Conservation (phyloP, 2,797 vertebrate species). For the Geotrypetes seraphini region DNA sequence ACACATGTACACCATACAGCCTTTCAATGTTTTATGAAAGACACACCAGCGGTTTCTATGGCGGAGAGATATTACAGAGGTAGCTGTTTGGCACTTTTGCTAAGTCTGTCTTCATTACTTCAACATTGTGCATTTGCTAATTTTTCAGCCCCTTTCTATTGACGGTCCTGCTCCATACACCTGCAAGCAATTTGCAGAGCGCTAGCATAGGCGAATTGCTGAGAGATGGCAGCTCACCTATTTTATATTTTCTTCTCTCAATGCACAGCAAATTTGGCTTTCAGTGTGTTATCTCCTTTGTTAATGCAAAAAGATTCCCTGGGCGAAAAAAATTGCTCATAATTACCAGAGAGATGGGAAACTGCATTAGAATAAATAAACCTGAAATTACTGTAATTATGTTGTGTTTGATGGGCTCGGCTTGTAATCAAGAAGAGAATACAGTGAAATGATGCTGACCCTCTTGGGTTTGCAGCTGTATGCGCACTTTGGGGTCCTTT, state of each 20-base stretch:
- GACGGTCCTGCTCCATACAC: conserved; percentile 89
- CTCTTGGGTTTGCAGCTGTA: conserved; percentile 98
- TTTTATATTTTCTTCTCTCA: conserved; percentile 70
- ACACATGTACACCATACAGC: conserved; percentile 20
- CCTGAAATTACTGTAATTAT: conserved; percentile 99
- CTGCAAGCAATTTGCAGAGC: conserved; percentile 98
- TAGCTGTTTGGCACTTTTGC: conserved; percentile 72
- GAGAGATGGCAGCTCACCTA: conserved; percentile 88
- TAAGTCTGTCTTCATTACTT: conserved; percentile 83
- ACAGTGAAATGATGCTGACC: conserved; percentile 98
- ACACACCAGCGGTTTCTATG: conserved; percentile 30
- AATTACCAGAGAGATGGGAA: conserved; percentile 99
- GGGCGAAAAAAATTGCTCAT: conserved; percentile 96
- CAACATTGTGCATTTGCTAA: conserved; percentile 88
- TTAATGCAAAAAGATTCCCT: conserved; percentile 97
- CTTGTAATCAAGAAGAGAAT: conserved; percentile 99
- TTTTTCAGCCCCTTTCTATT: conserved; percentile 82
- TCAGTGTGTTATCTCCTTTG: conserved; percentile 96
- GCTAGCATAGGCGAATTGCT: conserved; percentile 78
- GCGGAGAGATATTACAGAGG: conserved; percentile 58
- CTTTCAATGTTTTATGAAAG: conserved; percentile 29
- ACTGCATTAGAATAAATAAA: conserved; percentile 99
- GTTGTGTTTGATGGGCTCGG: conserved; percentile 98
- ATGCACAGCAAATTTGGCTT: conserved; percentile 92
- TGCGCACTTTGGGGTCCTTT: conserved; percentile 68